Conservation (phyloP, 2,797 vertebrate genomes). For the Gallirallus australis region DNA sequence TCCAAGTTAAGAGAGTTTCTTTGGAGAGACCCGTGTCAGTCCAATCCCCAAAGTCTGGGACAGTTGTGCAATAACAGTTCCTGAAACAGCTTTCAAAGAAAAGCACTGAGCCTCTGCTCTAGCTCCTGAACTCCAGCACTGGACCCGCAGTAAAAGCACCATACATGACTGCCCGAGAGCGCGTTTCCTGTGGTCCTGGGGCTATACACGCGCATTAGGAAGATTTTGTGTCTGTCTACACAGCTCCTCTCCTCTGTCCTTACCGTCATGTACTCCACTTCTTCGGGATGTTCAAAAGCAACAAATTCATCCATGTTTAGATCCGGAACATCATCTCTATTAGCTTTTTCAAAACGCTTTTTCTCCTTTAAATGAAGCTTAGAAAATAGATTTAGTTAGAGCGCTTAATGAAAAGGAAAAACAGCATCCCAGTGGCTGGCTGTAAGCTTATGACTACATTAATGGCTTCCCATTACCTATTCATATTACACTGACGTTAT, state of each 20-base stretch:
- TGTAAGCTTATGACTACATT: background rate
- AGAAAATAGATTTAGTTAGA: constrained; percentile 62
- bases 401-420: constrained; percentile 54
- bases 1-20: background rate
- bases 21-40: background rate
- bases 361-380: constrained; percentile 95
- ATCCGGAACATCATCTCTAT: constrained; percentile 82
- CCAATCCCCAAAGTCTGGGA: background rate
- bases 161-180: background rate
- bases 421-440: background rate
- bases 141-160: background rate
- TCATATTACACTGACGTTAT: background rate
- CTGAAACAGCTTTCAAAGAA: background rate
- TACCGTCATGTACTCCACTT: constrained; percentile 95
- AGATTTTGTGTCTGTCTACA: background rate
- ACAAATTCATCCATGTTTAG: constrained; percentile 91
- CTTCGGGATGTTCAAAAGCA: constrained; percentile 94
- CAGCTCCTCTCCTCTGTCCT: constrained; percentile 62
- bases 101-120: background rate
- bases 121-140: background rate
- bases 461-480: background rate
- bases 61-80: background rate
- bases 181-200: background rate
- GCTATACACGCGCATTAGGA: background rate
- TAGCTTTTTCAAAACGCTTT: constrained; percentile 91